Percentiles rank a stretch among this genome's conserved stretches.
Evolutionary conservation across 2,888 invertebrate genomes (phyloP).

Genomic region (Mythimna loreyi): DNA sequence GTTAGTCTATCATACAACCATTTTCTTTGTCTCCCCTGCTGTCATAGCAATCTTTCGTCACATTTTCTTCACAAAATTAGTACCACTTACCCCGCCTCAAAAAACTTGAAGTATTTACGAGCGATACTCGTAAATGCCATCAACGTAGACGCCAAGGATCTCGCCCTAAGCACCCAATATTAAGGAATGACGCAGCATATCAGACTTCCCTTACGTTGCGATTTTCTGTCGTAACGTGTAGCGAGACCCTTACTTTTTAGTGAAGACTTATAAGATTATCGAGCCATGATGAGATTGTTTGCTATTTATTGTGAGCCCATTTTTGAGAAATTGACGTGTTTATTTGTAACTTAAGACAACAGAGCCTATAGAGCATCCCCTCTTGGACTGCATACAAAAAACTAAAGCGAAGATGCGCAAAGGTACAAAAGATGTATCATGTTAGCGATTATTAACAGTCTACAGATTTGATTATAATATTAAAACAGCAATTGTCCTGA

Average conservation of each 20-base stretch:
- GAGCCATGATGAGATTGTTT: constrained; percentile 32
- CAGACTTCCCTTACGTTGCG: constrained; percentile 53
- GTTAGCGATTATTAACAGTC: too few relatives aligned
- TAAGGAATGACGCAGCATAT: constrained; percentile 63
- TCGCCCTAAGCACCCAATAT: constrained; percentile 64
- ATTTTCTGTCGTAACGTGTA: constrained; percentile 51
- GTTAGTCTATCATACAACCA: too few relatives aligned
- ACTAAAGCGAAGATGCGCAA: too few relatives aligned
- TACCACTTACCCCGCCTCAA: background rate
- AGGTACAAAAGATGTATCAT: too few relatives aligned
- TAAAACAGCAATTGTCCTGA: too few relatives aligned
- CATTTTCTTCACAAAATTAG: constrained; percentile 2
- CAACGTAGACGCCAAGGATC: constrained; percentile 49
- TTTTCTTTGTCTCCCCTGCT: too few relatives aligned
- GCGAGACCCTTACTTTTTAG: constrained; percentile 32
- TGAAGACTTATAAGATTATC: constrained; percentile 57
- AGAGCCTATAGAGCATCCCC: too few relatives aligned
- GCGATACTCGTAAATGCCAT: constrained; percentile 29
- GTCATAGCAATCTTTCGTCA: background rate
- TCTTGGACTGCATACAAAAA: too few relatives aligned
- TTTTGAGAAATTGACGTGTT: constrained; percentile 9
- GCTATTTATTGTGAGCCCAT: constrained; percentile 26
- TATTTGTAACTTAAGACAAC: background rate
- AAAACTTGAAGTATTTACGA: constrained; percentile 7
- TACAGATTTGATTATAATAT: too few relatives aligned